A percentile compares a stretch with the other conserved stretches of the same genome.
Evolutionary conservation across 2,797 vertebrate genomes (phyloP).

Genomic region (Lacerta viridis): DNA sequence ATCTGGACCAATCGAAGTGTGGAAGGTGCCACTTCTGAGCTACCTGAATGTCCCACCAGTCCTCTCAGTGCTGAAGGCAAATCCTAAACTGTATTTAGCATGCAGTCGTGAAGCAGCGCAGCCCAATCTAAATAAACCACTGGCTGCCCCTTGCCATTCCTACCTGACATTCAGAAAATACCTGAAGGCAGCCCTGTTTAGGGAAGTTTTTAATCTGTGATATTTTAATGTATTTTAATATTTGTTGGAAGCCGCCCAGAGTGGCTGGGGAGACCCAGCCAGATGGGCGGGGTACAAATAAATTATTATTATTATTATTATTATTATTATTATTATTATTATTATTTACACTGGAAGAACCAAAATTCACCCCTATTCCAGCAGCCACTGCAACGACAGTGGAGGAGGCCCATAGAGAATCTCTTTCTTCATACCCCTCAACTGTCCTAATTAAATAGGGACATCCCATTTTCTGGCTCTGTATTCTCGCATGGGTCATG

Average conservation of each 20-base stretch:
- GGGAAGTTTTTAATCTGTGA: no score
- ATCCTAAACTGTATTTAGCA: background rate
- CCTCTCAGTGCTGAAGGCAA: background rate
- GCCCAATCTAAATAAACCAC: background rate
- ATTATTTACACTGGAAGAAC: background rate
- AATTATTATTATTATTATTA: no score
- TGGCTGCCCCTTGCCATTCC: background rate
- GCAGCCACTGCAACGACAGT: background rate
- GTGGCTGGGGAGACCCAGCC: no score
- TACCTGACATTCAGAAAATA: no score
- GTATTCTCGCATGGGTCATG: no score
- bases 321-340: no score
- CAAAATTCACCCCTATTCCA: background rate
- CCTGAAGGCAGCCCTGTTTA: no score
- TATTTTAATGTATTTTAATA: no score
- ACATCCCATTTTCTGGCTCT: no score
- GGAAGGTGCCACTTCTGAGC: background rate
- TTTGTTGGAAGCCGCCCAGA: no score
- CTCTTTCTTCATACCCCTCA: background rate
- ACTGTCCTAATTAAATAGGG: no score
- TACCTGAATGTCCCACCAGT: background rate
- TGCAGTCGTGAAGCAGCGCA: background rate
- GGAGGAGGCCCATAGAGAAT: background rate
- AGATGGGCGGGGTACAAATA: no score
- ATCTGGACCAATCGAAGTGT: background rate